Evolutionary conservation across 1,140 invertebrate species (phyloP).

Genomic region (Cyphomyrmex costatus): DNA sequence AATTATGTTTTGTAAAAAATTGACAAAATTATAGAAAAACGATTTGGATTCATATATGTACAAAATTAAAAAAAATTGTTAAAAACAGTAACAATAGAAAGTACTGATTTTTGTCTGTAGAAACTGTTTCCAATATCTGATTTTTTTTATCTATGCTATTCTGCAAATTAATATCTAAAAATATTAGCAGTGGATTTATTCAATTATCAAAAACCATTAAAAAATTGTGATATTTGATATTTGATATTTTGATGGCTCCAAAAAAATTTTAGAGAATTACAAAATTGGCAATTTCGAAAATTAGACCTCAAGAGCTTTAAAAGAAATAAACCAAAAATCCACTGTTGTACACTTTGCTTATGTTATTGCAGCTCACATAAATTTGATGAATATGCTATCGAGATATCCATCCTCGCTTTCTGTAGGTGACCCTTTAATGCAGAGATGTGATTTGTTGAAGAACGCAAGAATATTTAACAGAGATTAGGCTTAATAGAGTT

Average conservation of each 20-base stretch:
- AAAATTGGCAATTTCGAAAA: background rate
- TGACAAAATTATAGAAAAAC: background rate
- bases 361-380: background rate
- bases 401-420: slow-evolving; percentile 22
- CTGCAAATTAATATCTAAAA: slow-evolving; percentile 5
- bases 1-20: slow-evolving; percentile 1
- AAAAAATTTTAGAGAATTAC: slow-evolving; percentile 14
- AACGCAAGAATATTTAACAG: slow-evolving; percentile 24
- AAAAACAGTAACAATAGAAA: slow-evolving; percentile 1
- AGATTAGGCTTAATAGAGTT: slow-evolving; percentile 44
- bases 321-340: slow-evolving; percentile 37
- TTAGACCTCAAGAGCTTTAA: background rate
- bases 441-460: slow-evolving; percentile 1
- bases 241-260: background rate
- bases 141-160: background rate
- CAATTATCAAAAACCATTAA: background rate
- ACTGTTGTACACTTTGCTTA: slow-evolving; percentile 15
- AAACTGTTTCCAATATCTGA: slow-evolving; percentile 9
- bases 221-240: background rate
- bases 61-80: background rate
- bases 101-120: background rate
- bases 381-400: slow-evolving; percentile 1
- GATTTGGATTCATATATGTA: background rate
- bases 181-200: slow-evolving; percentile 28
- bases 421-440: background rate